phyloP scores from a whole-genome alignment of 2,113 vertebrate species.

The Anas platyrhynchos region DNA sequence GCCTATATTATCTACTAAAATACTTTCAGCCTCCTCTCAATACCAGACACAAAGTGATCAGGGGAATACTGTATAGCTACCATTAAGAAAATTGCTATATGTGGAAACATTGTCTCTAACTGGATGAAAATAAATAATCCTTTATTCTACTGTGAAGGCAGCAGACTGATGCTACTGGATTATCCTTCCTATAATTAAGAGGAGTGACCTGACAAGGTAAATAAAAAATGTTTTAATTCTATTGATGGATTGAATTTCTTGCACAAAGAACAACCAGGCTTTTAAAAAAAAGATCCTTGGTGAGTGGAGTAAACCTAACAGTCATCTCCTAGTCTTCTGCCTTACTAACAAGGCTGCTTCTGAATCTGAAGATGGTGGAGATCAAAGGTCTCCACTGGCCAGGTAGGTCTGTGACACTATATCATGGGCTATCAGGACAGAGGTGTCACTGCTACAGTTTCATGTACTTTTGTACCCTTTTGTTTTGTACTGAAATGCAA shows the following conservation, averaged over 20 bases:
- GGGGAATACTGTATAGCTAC: not conserved
- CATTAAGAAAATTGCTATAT: not conserved
- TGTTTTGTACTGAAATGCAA: not conserved
- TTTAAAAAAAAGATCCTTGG: rapidly evolving
- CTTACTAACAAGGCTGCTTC: not conserved
- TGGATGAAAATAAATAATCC: not conserved
- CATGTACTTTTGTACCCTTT: not conserved
- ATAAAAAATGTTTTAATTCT: not conserved
- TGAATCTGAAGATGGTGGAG: not conserved
- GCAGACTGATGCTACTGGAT: not conserved
- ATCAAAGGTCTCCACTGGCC: not conserved
- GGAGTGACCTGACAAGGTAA: not conserved
- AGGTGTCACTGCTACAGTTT: not conserved
- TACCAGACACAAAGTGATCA: not conserved
- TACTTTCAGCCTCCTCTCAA: too few species aligned
- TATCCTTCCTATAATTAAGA: not conserved
- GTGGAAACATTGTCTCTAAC: not conserved
- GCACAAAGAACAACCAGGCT: not conserved
- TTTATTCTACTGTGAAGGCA: not conserved
- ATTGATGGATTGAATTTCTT: not conserved
- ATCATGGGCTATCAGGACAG: not conserved
- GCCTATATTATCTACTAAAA: too few species aligned
- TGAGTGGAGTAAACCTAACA: rapidly evolving
- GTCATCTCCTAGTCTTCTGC: not conserved
- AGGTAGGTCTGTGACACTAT: not conserved